A percentile compares a stretch with the other conserved stretches of the same genome.
These are phyloP conservation scores for Brachionus rotundiformis DNA, from an alignment of 1,140 invertebrate species.

Conservation along the genomic window DNA sequence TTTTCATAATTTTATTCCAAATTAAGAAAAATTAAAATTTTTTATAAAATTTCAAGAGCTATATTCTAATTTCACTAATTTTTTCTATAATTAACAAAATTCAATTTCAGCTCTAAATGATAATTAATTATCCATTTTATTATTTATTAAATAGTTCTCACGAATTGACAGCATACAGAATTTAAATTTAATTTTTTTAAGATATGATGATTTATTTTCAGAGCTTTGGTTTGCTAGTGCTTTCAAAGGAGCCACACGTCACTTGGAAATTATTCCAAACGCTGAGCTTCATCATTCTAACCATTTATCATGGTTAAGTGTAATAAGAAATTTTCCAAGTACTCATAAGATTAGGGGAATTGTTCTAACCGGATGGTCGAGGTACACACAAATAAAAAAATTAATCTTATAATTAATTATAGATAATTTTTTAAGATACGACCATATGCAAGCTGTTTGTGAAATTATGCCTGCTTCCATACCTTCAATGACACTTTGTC, in stretches of 20 bases:
- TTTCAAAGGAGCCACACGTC: constrained; percentile 40
- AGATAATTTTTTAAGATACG: constrained; percentile 13
- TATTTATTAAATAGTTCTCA: no score
- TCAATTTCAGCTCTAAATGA: no score
- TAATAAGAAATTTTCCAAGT: constrained; percentile 9
- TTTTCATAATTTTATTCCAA: no score
- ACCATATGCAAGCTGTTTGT: constrained; percentile 47
- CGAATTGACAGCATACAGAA: no score
- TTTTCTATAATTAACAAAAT: no score
- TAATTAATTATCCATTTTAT: no score
- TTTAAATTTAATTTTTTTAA: neutral
- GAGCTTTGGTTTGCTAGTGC: constrained; percentile 51
- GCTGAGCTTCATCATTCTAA: constrained; percentile 7
- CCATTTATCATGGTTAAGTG: constrained; percentile 39
- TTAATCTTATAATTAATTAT: neutral
- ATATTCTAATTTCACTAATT: no score
- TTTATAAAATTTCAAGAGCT: no score
- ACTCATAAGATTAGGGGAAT: constrained; percentile 41
- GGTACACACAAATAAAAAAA: neutral
- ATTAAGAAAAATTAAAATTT: no score
- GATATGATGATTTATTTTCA: constrained; percentile 45
- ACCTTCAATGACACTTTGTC: constrained; percentile 13
- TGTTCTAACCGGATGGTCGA: constrained; percentile 48
- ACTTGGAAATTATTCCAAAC: constrained; percentile 14
- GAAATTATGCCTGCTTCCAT: constrained; percentile 26